A percentile compares a stretch with the other conserved stretches of the same genome.
Evolutionary conservation across 2,888 invertebrate species (phyloP).

Genomic region (Dasysyrphus tricinctus): DNA sequence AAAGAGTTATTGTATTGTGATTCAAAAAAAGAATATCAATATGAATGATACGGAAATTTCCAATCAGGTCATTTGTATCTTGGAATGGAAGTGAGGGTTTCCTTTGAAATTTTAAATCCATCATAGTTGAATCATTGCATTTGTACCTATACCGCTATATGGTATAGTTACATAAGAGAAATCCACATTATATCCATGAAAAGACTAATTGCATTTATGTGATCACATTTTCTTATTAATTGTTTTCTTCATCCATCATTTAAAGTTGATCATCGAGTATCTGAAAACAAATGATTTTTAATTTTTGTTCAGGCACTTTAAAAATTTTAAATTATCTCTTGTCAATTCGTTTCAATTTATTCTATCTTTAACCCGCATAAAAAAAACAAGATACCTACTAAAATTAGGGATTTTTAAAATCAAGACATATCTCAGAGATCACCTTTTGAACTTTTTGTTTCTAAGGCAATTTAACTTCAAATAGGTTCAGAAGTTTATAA

Average conservation of each 20-base stretch:
- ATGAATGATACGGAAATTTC: neutral
- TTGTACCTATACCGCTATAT: too few relatives aligned
- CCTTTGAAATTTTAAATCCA: neutral
- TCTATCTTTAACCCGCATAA: too few relatives aligned
- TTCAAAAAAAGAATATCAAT: neutral
- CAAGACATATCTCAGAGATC: too few relatives aligned
- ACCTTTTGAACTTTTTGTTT: too few relatives aligned
- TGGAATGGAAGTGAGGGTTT: neutral
- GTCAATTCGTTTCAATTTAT: too few relatives aligned
- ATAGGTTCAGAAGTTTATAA: too few relatives aligned
- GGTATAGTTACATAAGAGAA: neutral
- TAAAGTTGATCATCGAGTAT: neutral
- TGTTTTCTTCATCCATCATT: neutral
- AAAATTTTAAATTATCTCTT: too few relatives aligned
- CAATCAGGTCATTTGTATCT: conserved; percentile 9
- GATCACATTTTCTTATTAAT: neutral
- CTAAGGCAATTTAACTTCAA: too few relatives aligned
- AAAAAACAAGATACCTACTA: too few relatives aligned
- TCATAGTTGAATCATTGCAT: neutral
- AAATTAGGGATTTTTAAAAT: too few relatives aligned
- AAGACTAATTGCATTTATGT: neutral
- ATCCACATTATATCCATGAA: neutral
- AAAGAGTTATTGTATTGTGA: neutral
- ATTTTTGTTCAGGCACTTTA: neutral
- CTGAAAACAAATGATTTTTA: neutral